These are phyloP conservation scores for Hypomecis punctinalis DNA, from an alignment of 2,888 invertebrate genomes.

Conservation along the genomic window DNA sequence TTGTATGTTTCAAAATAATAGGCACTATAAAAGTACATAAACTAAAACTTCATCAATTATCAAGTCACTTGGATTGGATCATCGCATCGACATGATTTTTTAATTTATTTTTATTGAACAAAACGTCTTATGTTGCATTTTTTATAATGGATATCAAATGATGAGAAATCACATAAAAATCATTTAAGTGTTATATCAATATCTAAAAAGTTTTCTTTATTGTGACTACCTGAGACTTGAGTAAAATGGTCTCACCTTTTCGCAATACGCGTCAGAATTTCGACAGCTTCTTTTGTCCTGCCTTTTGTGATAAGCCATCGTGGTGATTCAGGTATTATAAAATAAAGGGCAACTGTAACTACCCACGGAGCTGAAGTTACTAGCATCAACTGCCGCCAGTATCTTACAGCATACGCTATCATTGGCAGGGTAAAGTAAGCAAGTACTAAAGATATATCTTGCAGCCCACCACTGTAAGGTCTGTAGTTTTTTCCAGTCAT, in stretches of 20 bases:
- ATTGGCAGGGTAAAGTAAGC: slow-evolving; percentile 83
- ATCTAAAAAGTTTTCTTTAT: too few relatives aligned
- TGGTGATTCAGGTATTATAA: slow-evolving; percentile 91
- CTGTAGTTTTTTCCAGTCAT: slow-evolving; percentile 84
- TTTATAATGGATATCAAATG: too few relatives aligned
- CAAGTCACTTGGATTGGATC: too few relatives aligned
- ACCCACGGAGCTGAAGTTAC: slow-evolving; percentile 81
- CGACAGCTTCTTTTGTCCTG: slow-evolving; percentile 85
- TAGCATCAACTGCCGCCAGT: slow-evolving; percentile 86
- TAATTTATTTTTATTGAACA: too few relatives aligned
- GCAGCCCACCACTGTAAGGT: slow-evolving; percentile 82
- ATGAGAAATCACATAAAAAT: too few relatives aligned
- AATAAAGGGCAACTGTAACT: slow-evolving; percentile 86
- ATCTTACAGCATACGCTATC: slow-evolving; percentile 85
- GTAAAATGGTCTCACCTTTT: slow-evolving; percentile 70
- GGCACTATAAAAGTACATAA: too few relatives aligned
- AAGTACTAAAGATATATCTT: slow-evolving; percentile 83
- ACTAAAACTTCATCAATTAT: too few relatives aligned
- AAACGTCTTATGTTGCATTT: too few relatives aligned
- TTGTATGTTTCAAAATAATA: too few relatives aligned
- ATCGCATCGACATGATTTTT: too few relatives aligned
- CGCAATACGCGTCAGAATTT: slow-evolving; percentile 87
- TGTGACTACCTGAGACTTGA: too few relatives aligned
- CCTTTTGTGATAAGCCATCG: slow-evolving; percentile 91
- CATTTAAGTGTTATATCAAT: too few relatives aligned